Conservation (phyloP, 1,140 invertebrate genomes). For the Sitodiplosis mosellana region DNA sequence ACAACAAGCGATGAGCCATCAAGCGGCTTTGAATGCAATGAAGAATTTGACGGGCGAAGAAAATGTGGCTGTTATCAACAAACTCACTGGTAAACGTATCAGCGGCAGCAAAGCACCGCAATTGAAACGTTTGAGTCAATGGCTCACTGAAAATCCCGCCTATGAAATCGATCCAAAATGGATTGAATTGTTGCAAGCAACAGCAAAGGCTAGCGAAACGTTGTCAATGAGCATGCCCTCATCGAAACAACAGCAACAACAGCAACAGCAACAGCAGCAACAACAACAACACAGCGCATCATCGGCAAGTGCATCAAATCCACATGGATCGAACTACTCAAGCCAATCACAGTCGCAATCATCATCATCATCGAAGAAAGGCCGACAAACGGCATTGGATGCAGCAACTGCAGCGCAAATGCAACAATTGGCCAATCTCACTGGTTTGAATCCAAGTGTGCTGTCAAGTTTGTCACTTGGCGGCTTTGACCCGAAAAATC, state of each 20-base stretch:
- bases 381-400: slow-evolving; percentile 46
- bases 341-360: slow-evolving; percentile 15
- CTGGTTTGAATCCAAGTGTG: slow-evolving; percentile 62
- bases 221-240: slow-evolving; percentile 18
- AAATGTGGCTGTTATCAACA: slow-evolving; percentile 85
- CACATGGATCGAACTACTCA: background rate
- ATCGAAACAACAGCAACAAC: slow-evolving; percentile 26
- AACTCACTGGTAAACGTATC: slow-evolving; percentile 83
- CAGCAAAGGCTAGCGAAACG: slow-evolving; percentile 16
- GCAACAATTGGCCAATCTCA: slow-evolving; percentile 40
- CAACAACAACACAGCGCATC: background rate
- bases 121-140: slow-evolving; percentile 78
- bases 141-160: slow-evolving; percentile 88
- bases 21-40: slow-evolving; percentile 9
- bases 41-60: slow-evolving; percentile 84
- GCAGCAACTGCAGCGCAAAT: slow-evolving; percentile 34
- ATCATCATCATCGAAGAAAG: slow-evolving; percentile 34
- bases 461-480: slow-evolving; percentile 54
- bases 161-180: slow-evolving; percentile 96
- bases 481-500: slow-evolving; percentile 61
- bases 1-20: slow-evolving; percentile 45
- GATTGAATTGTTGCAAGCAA: slow-evolving; percentile 70
- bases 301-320: background rate
- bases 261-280: slow-evolving; percentile 9
- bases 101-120: slow-evolving; percentile 90